Evolutionary conservation across 2,797 vertebrate genomes (phyloP).

Genomic region (Tarsius wallacei): DNA sequence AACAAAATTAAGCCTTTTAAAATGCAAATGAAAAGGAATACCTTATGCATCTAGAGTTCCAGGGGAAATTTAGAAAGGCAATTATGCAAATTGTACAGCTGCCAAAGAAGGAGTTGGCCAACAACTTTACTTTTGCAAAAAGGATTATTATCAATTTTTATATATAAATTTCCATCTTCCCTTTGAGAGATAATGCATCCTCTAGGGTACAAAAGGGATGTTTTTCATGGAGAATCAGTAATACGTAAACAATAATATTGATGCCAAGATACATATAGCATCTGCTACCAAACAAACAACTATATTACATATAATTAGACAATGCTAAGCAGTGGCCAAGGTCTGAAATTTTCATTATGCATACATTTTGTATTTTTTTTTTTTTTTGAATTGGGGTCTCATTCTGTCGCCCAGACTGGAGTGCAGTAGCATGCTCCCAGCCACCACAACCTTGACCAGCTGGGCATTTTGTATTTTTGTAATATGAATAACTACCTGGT

Average conservation of each 20-base stretch:
- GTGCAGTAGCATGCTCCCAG: too few relatives aligned
- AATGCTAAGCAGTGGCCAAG: conserved; percentile 32
- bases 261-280: conserved; percentile 67
- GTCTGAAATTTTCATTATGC: conserved; percentile 58
- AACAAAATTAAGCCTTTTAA: conserved; percentile 71
- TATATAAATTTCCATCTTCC: conserved; percentile 75
- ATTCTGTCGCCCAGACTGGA: too few relatives aligned
- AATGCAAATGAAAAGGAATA: conserved; percentile 78
- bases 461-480: conserved; percentile 59
- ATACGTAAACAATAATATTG: conserved; percentile 69
- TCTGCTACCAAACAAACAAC: conserved; percentile 55
- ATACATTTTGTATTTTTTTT: conserved; percentile 62
- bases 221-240: conserved; percentile 66
- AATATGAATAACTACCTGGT: conserved; percentile 39
- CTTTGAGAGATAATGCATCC: conserved; percentile 73
- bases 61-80: conserved; percentile 74
- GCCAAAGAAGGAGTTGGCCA: conserved; percentile 65
- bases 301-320: conserved; percentile 39
- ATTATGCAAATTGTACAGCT: conserved; percentile 71
- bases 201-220: conserved; percentile 51
- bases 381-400: too few relatives aligned
- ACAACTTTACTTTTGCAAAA: conserved; percentile 76
- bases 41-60: conserved; percentile 75
- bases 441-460: too few relatives aligned
- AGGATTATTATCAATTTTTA: conserved; percentile 66